A percentile compares a stretch with the other conserved stretches of the same genome.
These are phyloP conservation scores for Tupaia tana DNA, from an alignment of 2,113 vertebrate species.

Conservation along the genomic window DNA sequence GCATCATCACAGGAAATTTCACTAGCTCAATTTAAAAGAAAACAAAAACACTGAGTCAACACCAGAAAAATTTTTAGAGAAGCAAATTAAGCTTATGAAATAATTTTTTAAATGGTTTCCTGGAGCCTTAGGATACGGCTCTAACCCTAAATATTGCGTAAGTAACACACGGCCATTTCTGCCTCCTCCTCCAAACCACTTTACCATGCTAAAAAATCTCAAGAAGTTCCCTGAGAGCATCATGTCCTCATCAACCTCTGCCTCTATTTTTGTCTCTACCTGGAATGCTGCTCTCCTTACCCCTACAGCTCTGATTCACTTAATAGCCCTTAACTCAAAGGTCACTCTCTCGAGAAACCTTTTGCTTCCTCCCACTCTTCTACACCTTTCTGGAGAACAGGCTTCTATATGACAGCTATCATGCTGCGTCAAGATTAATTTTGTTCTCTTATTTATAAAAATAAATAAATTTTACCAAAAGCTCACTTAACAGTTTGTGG, in stretches of 20 bases:
- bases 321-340: not conserved
- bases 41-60: not conserved
- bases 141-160: not conserved
- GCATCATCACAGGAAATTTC: not conserved
- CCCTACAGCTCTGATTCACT: not conserved
- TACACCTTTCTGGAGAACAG: not conserved
- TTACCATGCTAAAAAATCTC: not conserved
- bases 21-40: slow-evolving; percentile 43
- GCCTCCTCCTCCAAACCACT: slow-evolving; percentile 15
- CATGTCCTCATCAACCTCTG: not conserved
- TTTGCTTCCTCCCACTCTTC: not conserved
- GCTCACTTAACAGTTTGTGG: not conserved
- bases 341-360: not conserved
- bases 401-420: not conserved
- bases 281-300: not conserved
- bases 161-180: not conserved
- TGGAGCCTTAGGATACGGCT: not conserved
- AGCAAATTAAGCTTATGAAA: not conserved
- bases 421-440: not conserved
- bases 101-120: slow-evolving; percentile 18
- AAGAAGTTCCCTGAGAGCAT: not conserved
- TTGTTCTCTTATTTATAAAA: not conserved
- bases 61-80: not conserved
- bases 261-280: not conserved
- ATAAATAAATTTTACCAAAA: not conserved